A percentile compares a stretch with the other conserved stretches of the same genome.
Evolutionary conservation across 2,797 vertebrate genomes (phyloP).

Genomic region (Meriones psammophilus): DNA sequence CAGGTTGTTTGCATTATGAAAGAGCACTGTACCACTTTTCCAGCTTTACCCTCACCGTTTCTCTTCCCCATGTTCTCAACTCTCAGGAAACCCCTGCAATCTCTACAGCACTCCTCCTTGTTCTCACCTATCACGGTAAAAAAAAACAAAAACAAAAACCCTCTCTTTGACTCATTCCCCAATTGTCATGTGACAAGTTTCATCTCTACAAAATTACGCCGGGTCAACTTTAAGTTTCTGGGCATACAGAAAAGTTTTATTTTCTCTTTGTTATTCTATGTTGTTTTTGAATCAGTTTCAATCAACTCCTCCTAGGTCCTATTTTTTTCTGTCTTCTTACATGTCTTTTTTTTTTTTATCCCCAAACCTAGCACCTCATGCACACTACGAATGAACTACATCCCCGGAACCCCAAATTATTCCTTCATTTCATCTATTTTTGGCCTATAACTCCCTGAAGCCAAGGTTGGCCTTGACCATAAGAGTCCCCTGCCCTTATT

Average conservation of each 20-base stretch:
- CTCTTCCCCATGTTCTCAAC: background rate
- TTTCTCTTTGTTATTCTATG: background rate
- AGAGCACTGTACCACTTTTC: background rate
- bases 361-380: background rate
- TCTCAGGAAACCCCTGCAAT: background rate
- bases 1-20: background rate
- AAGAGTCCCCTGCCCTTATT: background rate
- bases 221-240: background rate
- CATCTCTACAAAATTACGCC: background rate
- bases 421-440: background rate
- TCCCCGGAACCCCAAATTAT: background rate
- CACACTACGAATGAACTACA: background rate
- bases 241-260: background rate
- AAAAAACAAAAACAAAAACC: no score
- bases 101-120: background rate
- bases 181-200: background rate
- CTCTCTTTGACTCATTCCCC: background rate
- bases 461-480: background rate
- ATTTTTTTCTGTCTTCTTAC: slow-evolving; percentile 15
- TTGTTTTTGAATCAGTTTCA: background rate
- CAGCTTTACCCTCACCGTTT: background rate
- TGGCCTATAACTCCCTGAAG: background rate
- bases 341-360: background rate
- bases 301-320: background rate
- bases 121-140: no score